Evolutionary conservation across 2,888 invertebrate species (phyloP).

Genomic region (Nudaria mundana): DNA sequence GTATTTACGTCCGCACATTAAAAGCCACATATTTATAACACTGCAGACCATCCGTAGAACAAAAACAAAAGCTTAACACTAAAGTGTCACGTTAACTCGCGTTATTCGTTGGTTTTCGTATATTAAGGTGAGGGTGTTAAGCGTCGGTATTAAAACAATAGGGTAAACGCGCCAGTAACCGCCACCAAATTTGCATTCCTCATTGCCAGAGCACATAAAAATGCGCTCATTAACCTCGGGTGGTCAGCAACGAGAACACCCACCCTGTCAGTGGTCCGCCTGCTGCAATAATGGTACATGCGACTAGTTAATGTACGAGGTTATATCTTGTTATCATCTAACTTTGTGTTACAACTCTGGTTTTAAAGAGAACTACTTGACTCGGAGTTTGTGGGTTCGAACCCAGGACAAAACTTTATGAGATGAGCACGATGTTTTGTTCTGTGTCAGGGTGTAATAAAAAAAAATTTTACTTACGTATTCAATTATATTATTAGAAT

Average conservation of each 20-base stretch:
- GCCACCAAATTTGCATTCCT: conserved; percentile 78
- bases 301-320: conserved; percentile 19
- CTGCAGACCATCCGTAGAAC: conserved; percentile 25
- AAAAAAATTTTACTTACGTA: no score
- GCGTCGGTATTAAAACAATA: conserved; percentile 70
- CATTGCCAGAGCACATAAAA: conserved; percentile 77
- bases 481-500: no score
- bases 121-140: conserved; percentile 64
- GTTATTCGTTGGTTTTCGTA: conserved; percentile 63
- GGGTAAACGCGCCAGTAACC: conserved; percentile 65
- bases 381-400: no score
- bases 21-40: conserved; percentile 26
- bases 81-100: conserved; percentile 51
- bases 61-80: conserved; percentile 59
- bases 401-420: no score
- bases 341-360: no score
- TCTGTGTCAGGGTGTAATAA: no score
- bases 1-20: conserved; percentile 5
- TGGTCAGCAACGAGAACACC: conserved; percentile 54
- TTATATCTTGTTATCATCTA: no score
- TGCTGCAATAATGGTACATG: conserved; percentile 4
- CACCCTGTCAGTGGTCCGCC: conserved; percentile 35
- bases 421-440: no score
- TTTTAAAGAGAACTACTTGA: no score
- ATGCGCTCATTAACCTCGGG: conserved; percentile 78